These are phyloP conservation scores for Sesamia nonagrioides DNA, from an alignment of 1,140 invertebrate species.

Conservation along the genomic window DNA sequence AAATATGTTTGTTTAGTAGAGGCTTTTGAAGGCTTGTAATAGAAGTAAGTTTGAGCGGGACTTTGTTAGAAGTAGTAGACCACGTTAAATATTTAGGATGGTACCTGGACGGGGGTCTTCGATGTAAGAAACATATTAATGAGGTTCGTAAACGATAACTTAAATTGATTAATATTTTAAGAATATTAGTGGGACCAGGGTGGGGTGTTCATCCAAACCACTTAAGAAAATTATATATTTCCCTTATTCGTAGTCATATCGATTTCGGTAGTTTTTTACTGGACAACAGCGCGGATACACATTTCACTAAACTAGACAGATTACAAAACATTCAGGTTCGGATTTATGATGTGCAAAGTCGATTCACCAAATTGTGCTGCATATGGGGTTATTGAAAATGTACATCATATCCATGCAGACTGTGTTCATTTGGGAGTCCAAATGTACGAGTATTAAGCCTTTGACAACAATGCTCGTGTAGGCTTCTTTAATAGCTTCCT, in stretches of 20 bases:
- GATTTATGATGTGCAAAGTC: too few relatives aligned
- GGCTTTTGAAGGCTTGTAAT: neutral
- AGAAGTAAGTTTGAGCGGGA: neutral
- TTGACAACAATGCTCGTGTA: too few relatives aligned
- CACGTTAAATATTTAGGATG: neutral
- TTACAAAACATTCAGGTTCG: constrained; percentile 2
- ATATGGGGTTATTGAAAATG: too few relatives aligned
- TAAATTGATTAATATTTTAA: constrained; percentile 28
- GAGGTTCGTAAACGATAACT: neutral
- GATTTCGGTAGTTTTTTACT: constrained; percentile 15
- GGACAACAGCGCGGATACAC: neutral
- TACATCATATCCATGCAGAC: too few relatives aligned
- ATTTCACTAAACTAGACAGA: neutral
- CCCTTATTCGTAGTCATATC: constrained; percentile 11
- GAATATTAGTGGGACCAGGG: neutral
- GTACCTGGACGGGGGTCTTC: neutral
- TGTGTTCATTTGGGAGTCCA: too few relatives aligned
- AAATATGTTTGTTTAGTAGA: constrained; percentile 9
- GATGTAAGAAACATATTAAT: constrained; percentile 4
- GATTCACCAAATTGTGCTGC: too few relatives aligned
- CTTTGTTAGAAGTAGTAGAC: neutral
- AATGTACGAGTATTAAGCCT: too few relatives aligned
- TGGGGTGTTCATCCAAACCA: constrained; percentile 6
- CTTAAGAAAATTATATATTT: neutral
- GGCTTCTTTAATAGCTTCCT: too few relatives aligned